Conservation (phyloP, 2,888 invertebrate species). For the Arge pagana region DNA sequence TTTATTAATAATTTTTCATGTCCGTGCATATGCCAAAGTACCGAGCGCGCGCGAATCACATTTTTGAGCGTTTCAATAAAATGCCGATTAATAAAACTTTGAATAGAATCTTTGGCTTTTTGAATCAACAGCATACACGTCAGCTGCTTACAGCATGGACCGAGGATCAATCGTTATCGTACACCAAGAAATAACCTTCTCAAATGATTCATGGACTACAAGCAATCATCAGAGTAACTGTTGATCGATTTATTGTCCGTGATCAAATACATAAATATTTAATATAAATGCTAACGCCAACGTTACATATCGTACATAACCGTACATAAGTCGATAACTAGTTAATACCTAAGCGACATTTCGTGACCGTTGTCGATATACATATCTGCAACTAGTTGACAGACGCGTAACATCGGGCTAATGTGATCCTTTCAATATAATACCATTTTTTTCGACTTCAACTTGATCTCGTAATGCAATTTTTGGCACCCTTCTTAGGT, state of each 20-base stretch:
- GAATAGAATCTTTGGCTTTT: no score
- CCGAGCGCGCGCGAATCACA: no score
- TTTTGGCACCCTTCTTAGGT: conserved; percentile 14
- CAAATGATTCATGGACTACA: background rate
- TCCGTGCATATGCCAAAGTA: no score
- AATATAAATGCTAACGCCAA: conserved; percentile 1
- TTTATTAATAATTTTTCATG: no score
- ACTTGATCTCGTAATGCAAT: conserved; percentile 8
- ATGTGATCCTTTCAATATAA: no score
- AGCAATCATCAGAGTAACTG: conserved; percentile 11
- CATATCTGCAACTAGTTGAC: background rate
- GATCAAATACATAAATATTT: conserved; percentile 2
- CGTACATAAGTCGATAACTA: conserved; percentile 12
- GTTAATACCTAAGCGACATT: conserved; percentile 9
- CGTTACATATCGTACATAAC: background rate
- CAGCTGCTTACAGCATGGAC: conserved; percentile 16
- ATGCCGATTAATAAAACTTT: no score
- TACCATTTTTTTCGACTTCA: background rate
- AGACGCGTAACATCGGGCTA: conserved; percentile 14
- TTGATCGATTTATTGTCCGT: conserved; percentile 17
- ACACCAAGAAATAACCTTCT: conserved; percentile 1
- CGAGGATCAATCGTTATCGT: conserved; percentile 5
- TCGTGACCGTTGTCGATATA: conserved; percentile 3
- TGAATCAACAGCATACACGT: no score
- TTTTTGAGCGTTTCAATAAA: no score